phyloP scores from a whole-genome alignment of 2,888 invertebrate genomes.

The Mythimna lalbum region DNA sequence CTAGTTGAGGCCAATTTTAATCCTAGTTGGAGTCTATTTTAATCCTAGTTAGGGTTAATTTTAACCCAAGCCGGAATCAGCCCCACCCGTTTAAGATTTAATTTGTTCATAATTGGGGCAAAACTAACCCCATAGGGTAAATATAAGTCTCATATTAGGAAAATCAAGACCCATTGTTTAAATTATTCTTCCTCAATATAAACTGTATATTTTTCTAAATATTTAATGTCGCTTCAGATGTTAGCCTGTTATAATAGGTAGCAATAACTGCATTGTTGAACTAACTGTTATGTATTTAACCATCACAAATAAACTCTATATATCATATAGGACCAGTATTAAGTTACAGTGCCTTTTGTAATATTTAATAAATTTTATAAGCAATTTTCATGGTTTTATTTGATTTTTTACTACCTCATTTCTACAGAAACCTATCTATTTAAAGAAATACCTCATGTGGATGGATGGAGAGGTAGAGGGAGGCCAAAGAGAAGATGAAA shows the following conservation, averaged over 20 bases:
- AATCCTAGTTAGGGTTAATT: neutral
- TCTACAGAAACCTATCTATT: neutral
- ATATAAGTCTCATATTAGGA: neutral
- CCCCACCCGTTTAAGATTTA: neutral
- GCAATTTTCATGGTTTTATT: conserved; percentile 61
- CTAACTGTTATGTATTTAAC: conserved; percentile 59
- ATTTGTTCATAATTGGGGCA: conserved; percentile 5
- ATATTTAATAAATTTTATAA: conserved; percentile 84
- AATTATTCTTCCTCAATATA: conserved; percentile 34
- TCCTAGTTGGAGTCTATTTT: neutral
- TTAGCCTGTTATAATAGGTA: conserved; percentile 44
- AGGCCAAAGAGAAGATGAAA: no score
- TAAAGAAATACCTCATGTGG: no score
- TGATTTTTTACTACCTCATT: neutral
- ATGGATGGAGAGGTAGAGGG: no score
- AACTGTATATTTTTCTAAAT: conserved; percentile 60
- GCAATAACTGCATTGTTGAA: conserved; percentile 58
- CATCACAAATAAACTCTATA: conserved; percentile 71
- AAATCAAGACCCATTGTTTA: conserved; percentile 10
- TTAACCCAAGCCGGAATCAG: neutral
- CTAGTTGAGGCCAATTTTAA: conserved; percentile 1
- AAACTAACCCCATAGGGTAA: neutral
- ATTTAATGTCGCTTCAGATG: conserved; percentile 36
- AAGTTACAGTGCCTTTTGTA: conserved; percentile 84
- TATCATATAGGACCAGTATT: conserved; percentile 78